phyloP scores from a whole-genome alignment of 2,113 vertebrate species.

The Synchiropus splendidus region DNA sequence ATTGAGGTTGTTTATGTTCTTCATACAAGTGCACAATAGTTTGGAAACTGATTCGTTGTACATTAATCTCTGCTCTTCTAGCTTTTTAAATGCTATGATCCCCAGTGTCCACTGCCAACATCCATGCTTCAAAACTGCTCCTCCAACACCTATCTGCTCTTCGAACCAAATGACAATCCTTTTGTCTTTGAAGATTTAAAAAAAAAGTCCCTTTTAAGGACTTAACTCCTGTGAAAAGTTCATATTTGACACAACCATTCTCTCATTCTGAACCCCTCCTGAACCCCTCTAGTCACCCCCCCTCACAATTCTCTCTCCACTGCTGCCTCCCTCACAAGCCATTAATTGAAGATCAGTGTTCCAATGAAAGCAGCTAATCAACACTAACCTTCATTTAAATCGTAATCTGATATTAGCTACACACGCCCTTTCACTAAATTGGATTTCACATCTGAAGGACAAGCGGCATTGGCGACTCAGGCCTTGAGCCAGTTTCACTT shows the following conservation, averaged over 20 bases:
- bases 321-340: slow-evolving; percentile 12
- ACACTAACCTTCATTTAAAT: slow-evolving; percentile 57
- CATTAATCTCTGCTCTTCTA: too few species aligned
- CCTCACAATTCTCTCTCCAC: slow-evolving; percentile 14
- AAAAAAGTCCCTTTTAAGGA: too few species aligned
- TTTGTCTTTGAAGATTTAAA: too few species aligned
- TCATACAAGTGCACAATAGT: too few species aligned
- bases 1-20: too few species aligned
- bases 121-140: too few species aligned
- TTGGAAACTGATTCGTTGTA: too few species aligned
- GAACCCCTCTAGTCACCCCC: slow-evolving; percentile 2
- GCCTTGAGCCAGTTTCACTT: slow-evolving; percentile 1
- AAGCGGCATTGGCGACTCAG: not conserved
- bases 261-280: not conserved
- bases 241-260: not conserved
- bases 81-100: too few species aligned
- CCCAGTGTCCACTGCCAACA: too few species aligned
- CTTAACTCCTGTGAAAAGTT: not conserved
- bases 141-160: too few species aligned
- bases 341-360: slow-evolving; percentile 40
- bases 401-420: slow-evolving; percentile 49
- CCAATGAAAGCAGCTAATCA: slow-evolving; percentile 57
- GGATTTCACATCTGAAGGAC: slow-evolving; percentile 55
- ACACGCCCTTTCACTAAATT: slow-evolving; percentile 43
- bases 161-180: too few species aligned